Conservation (phyloP, 2,888 invertebrate species). For the Temnothorax rugatulus region DNA sequence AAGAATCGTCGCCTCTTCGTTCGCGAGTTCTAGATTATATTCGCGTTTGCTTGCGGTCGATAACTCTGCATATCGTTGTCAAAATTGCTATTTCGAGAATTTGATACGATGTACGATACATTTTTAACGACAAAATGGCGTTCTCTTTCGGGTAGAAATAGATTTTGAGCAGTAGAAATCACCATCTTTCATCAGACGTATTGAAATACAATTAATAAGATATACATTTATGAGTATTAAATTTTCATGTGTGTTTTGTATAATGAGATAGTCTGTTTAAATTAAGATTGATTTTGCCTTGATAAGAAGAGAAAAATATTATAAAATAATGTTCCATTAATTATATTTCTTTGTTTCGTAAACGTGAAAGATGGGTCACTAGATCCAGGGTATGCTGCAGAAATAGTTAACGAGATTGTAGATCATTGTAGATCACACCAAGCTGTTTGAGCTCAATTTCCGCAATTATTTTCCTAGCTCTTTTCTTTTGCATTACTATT, state of each 20-base stretch:
- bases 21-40: constrained; percentile 29
- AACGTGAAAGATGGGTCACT: background rate
- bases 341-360: background rate
- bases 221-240: too few relatives aligned
- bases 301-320: too few relatives aligned
- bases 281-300: too few relatives aligned
- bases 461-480: background rate
- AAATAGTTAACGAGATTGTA: too few relatives aligned
- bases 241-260: too few relatives aligned
- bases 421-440: background rate
- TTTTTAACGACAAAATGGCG: constrained; percentile 5
- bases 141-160: constrained; percentile 7
- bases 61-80: background rate
- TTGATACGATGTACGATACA: background rate
- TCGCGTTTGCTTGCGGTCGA: constrained; percentile 7
- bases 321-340: too few relatives aligned
- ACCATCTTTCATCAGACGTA: background rate
- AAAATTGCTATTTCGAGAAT: constrained; percentile 24
- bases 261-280: too few relatives aligned
- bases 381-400: too few relatives aligned
- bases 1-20: constrained; percentile 23
- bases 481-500: background rate
- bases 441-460: background rate
- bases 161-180: background rate
- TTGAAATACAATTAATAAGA: background rate